Percentiles rank a stretch among this genome's conserved stretches.
These are phyloP conservation scores for Diacarnus erythraeanus DNA, from an alignment of 37 sponge, comb jelly and placozoan species.

Conservation along the genomic window DNA sequence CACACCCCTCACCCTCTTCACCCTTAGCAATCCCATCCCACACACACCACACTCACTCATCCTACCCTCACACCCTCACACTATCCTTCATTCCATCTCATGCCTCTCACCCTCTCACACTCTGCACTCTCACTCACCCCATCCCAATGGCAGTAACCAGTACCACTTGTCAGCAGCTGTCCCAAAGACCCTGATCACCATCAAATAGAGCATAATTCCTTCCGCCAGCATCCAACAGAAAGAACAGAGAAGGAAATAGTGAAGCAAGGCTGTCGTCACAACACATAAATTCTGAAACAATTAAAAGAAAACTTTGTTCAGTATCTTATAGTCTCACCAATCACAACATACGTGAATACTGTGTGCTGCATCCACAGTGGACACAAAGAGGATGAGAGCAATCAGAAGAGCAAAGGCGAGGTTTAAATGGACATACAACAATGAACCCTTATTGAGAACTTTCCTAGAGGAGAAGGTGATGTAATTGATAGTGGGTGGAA, in stretches of 20 bases:
- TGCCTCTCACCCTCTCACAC: background rate
- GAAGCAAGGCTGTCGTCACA: conserved; percentile 23
- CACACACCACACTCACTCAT: conserved; percentile 2
- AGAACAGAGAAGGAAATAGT: conserved; percentile 42
- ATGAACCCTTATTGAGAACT: conserved; percentile 8
- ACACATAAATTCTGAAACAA: conserved; percentile 22
- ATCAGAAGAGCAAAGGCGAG: conserved; percentile 45
- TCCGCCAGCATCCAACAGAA: conserved; percentile 54
- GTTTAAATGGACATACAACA: conserved; percentile 54
- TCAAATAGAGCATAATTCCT: conserved; percentile 38
- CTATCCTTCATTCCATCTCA: background rate
- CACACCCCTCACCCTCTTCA: background rate
- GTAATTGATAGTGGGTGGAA: no score
- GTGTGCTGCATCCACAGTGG: conserved; percentile 19
- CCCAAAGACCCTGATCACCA: conserved; percentile 37
- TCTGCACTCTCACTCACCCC: conserved; percentile 32
- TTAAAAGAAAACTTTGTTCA: no score
- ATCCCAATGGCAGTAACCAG: conserved; percentile 21
- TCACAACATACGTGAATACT: background rate
- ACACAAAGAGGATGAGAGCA: conserved; percentile 40
- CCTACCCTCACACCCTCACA: background rate
- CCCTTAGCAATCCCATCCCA: background rate
- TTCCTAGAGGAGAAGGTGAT: no score
- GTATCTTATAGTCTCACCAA: no score
- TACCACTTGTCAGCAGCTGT: conserved; percentile 25